These are phyloP conservation scores for Nipponia nippon DNA, from an alignment of 2,113 vertebrate genomes.

Conservation along the genomic window DNA sequence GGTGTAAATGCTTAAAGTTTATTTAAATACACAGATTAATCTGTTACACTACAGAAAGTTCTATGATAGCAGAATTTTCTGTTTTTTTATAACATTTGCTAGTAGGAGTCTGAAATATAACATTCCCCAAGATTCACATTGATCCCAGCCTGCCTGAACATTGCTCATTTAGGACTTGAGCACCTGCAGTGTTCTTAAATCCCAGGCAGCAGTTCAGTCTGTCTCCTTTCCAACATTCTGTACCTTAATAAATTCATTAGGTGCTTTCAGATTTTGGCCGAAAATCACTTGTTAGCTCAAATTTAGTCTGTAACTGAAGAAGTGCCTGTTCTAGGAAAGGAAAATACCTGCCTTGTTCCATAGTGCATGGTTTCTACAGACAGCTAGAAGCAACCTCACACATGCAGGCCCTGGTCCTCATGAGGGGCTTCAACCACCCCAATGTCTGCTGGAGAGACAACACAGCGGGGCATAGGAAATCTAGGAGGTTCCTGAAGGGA, in stretches of 20 bases:
- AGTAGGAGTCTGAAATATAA: not conserved
- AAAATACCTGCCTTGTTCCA: not conserved
- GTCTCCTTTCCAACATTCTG: not conserved
- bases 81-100: not conserved
- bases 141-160: not conserved
- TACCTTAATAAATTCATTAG: not conserved
- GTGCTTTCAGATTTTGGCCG: not conserved
- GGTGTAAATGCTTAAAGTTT: not conserved
- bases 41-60: not conserved
- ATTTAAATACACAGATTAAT: not conserved
- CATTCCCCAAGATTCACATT: not conserved
- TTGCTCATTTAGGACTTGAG: not conserved
- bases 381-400: not conserved
- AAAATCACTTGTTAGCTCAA: not conserved
- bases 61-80: not conserved
- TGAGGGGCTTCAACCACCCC: not conserved
- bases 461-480: not conserved
- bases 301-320: not conserved
- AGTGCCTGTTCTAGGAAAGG: not conserved
- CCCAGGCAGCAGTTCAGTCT: not conserved
- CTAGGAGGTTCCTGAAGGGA: not conserved
- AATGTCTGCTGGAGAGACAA: not conserved
- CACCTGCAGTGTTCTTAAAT: not conserved
- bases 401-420: not conserved
- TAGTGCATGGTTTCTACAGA: not conserved